Conservation (phyloP, 2,113 vertebrate genomes). For the Dromiciops gliroides region DNA sequence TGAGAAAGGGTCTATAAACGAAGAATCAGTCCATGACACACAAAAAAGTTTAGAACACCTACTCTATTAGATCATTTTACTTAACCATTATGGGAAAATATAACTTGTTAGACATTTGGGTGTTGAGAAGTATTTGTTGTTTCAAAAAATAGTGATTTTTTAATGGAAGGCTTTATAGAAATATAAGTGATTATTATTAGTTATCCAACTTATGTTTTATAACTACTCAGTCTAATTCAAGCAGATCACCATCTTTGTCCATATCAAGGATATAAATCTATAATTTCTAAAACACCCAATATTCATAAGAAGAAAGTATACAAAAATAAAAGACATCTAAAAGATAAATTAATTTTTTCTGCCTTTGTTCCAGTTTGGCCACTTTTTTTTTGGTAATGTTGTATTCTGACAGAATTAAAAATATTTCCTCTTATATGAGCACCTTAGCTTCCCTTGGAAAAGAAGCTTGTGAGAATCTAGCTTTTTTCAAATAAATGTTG, state of each 20-base stretch:
- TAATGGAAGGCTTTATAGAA: not conserved
- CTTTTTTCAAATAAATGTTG: constrained; percentile 66
- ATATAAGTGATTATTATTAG: not conserved
- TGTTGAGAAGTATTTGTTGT: too few species aligned
- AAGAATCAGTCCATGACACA: not conserved
- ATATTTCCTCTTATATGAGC: constrained; percentile 51
- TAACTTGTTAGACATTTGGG: too few species aligned
- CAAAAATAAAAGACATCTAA: constrained; percentile 29
- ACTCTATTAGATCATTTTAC: too few species aligned
- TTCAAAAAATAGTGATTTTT: too few species aligned
- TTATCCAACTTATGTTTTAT: not conserved
- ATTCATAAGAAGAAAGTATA: constrained; percentile 11
- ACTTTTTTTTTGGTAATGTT: not conserved
- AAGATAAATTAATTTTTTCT: constrained; percentile 51
- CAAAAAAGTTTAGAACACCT: not conserved
- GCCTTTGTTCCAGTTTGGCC: constrained; percentile 57
- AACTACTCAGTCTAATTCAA: not conserved
- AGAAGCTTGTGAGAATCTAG: constrained; percentile 28
- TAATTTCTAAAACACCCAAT: constrained; percentile 48
- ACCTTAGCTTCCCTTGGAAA: not conserved
- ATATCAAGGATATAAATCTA: constrained; percentile 12
- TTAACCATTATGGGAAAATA: too few species aligned
- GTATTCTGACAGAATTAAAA: constrained; percentile 70
- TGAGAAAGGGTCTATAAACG: not conserved
- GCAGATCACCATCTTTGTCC: not conserved